Base-by-base conservation (phyloP, 2,888 invertebrate genomes). In the Deilephila elpenor region DNA sequence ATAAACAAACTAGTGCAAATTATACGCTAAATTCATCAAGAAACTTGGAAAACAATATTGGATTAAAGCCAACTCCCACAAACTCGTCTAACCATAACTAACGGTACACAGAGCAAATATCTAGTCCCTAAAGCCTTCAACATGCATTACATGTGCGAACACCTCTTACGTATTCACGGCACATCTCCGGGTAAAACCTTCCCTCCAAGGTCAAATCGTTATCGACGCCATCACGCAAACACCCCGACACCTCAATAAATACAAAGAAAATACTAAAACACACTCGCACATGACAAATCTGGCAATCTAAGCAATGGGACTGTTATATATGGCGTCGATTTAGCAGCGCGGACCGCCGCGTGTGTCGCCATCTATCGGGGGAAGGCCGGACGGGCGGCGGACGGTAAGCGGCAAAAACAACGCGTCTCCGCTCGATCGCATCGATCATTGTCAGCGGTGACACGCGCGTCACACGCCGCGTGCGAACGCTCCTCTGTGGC, bases 201-300 rank as follows among this genome's bases (percentile, higher is more conserved):
- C 17, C 0, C 67, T 14, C 5, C 67, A 67, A 67, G 67, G 67
- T 25, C 51, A 25, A 67, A 51, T 14, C 37, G 11, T 20, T 51
- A 51, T 51, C 62, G n/a, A 62, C 20, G 25, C 44, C 44, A 44
- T 67, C 25, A 14, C 44, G 71, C 72, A 32, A 56, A 59, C 72
- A 75, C 74, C 72, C 70, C n/a, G 53, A 14, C 20, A 70, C 76
- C 73, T 73, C 71, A 71, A 74, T 76, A 73, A 75, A 77, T 78
- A 78, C 80, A 75, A 77, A 74, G 74, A 76, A 78, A 79, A 76
- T 77, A 82, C 78, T 79, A 77, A 78, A 81, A 80, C 80, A 81
- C 51, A 67, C 67, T 44, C 51, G 67, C 51, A 67, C 67, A 67
- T 51, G 67, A 67, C 67, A 67, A 67, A 67, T 67, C 67, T 67